Conservation (phyloP, 1,140 invertebrate species). For the Kradibia gibbosae region DNA sequence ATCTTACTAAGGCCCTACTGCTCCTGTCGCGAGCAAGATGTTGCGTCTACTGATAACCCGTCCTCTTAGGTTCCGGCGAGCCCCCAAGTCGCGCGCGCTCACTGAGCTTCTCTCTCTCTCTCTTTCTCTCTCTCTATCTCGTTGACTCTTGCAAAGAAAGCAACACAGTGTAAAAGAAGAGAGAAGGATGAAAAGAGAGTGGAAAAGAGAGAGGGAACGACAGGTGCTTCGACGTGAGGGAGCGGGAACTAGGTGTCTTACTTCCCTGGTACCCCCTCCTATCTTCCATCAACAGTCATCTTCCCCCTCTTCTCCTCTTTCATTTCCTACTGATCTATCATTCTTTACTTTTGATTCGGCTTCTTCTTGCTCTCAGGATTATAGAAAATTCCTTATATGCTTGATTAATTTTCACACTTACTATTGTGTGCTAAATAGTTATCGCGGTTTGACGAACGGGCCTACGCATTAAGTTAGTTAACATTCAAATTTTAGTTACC, state of each 20-base stretch:
- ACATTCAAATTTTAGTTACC: no score
- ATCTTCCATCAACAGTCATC: background rate
- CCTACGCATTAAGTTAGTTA: no score
- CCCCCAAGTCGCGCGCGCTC: conserved; percentile 54
- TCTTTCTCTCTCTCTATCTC: conserved; percentile 4
- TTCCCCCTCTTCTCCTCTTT: background rate
- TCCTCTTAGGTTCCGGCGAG: conserved; percentile 68
- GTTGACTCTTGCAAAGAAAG: conserved; percentile 14
- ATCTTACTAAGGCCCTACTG: background rate
- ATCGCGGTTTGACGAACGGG: no score
- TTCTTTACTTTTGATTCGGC: background rate
- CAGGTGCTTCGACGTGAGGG: conserved; percentile 63
- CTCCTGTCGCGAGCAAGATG: conserved; percentile 67
- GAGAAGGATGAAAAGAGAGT: conserved; percentile 6
- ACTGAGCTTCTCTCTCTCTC: conserved; percentile 17
- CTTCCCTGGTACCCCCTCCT: conserved; percentile 29
- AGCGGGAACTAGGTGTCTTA: conserved; percentile 66
- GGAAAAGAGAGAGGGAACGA: conserved; percentile 55
- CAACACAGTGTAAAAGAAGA: conserved; percentile 11
- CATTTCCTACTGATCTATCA: background rate
- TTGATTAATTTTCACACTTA: no score
- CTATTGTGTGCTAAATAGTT: no score
- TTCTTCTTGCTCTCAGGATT: background rate
- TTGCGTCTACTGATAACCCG: conserved; percentile 71
- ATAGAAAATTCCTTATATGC: background rate